Base-by-base conservation (phyloP, 2,797 vertebrate species). In the Malacoctenus gilli region DNA sequence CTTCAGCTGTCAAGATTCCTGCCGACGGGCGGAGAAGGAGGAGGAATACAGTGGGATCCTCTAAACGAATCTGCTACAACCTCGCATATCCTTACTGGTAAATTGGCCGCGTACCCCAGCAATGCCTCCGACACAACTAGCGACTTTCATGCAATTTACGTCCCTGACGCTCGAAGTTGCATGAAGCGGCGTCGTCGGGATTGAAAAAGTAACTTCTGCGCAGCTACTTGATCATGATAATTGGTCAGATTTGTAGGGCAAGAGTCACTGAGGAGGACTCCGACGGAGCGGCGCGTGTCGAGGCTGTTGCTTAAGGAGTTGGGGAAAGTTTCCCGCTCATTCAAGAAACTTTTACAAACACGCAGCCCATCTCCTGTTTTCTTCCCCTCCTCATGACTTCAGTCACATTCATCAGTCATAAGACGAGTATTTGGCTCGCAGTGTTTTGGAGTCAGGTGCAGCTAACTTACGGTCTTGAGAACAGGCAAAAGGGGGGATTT, bases 1-100 rank as follows among this genome's bases (percentile, higher is more conserved):
- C 20, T 49, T 60, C 18, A 54, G 62, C 79, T 67, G 69, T 80
- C 72, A 85, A n/a, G 22, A 55, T 53, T 16, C 31, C 54, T 8
- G 31, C 63, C 50, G 11, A 49, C 1, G 6, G 61, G 25, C 9
- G 21, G 10, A 19, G 6, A 25, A 18, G 9, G 28, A 25, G 28
- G 46, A 58, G 52, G 40, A 19, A 51, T 7, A 37, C 14, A 21
- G 31, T 59, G n/a, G 25, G 38, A 52, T 40, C 66, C 72, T 72
- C 10, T 22, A 22, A 57, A 64, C 1, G 4, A 72, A 43, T n/a
- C 13, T 8, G 11, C 18, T 49, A 50, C 47, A 44, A 23, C 37
- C 1, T 54, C 65, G 48, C 44, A 25, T 25, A 59, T 72, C 47
- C 35, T 9, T 37, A 42, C 47, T 37, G 28, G 23, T 22, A 25